Conservation (phyloP, 2,113 vertebrate genomes). For the Maccullochella peelii region DNA sequence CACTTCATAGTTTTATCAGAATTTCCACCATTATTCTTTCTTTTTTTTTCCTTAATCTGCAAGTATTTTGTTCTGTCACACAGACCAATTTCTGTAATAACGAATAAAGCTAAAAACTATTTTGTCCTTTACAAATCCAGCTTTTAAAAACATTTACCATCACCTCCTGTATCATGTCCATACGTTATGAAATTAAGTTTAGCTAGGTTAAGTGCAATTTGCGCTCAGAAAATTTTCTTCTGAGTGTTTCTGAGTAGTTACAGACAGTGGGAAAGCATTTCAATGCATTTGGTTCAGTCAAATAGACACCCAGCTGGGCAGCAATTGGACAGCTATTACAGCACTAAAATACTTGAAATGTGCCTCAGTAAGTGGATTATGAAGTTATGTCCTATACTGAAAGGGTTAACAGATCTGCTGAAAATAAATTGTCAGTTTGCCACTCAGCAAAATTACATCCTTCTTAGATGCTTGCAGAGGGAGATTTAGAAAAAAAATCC, state of each 20-base stretch:
- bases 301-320: slow-evolving; percentile 82
- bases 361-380: slow-evolving; percentile 80
- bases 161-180: slow-evolving; percentile 83
- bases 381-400: slow-evolving; percentile 69
- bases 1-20: neutral
- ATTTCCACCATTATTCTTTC: slow-evolving; percentile 11
- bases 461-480: slow-evolving; percentile 64
- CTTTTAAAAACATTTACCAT: slow-evolving; percentile 75
- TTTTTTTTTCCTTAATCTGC: slow-evolving; percentile 7
- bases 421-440: slow-evolving; percentile 78
- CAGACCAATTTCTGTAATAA: slow-evolving; percentile 18
- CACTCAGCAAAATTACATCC: slow-evolving; percentile 78
- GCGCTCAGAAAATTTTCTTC: slow-evolving; percentile 42
- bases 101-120: slow-evolving; percentile 44
- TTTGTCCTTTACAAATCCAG: slow-evolving; percentile 64
- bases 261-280: slow-evolving; percentile 74
- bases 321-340: slow-evolving; percentile 84
- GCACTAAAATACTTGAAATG: slow-evolving; percentile 78
- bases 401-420: slow-evolving; percentile 81
- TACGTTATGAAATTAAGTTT: slow-evolving; percentile 59
- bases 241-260: slow-evolving; percentile 79
- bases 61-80: slow-evolving; percentile 20
- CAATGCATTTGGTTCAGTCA: slow-evolving; percentile 75
- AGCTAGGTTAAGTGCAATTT: slow-evolving; percentile 65
- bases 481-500: slow-evolving; percentile 45